These are phyloP conservation scores for Sebastes minor DNA, from an alignment of 2,797 vertebrate genomes.

Conservation along the genomic window DNA sequence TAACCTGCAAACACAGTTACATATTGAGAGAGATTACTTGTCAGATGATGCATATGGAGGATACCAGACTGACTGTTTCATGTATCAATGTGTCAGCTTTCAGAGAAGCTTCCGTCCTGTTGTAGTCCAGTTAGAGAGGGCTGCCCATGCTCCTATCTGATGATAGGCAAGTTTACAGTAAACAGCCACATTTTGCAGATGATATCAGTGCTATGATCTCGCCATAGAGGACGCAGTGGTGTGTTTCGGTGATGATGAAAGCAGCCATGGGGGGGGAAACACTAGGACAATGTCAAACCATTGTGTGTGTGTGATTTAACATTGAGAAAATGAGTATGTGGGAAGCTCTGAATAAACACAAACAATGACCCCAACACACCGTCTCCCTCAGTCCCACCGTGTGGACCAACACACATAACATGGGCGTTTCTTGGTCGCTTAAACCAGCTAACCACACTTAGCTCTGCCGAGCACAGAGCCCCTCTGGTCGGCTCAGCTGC, in stretches of 20 bases:
- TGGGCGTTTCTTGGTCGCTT: conserved; percentile 79
- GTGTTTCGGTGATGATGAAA: neutral
- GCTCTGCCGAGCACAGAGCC: conserved; percentile 27
- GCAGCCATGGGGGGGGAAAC: neutral
- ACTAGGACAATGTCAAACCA: neutral
- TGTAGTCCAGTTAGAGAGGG: neutral
- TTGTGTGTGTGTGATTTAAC: neutral
- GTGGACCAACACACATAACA: conserved; percentile 67
- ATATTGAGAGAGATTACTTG: neutral
- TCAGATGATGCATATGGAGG: too few relatives aligned
- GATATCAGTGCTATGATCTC: neutral
- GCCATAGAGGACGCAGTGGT: neutral
- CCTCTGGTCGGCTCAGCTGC: conserved; percentile 6
- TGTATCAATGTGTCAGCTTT: neutral
- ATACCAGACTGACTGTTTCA: neutral
- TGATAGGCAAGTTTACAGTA: neutral
- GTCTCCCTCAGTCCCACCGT: conserved; percentile 6
- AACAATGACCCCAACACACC: neutral
- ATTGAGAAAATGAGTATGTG: too few relatives aligned
- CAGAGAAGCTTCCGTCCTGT: neutral
- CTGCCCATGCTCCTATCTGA: neutral
- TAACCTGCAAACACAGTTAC: neutral
- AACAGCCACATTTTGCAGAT: neutral
- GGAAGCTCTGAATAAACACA: neutral
- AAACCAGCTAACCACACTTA: conserved; percentile 30